Evolutionary conservation across 2,888 invertebrate genomes (phyloP).

Genomic region (Hyalella azteca): DNA sequence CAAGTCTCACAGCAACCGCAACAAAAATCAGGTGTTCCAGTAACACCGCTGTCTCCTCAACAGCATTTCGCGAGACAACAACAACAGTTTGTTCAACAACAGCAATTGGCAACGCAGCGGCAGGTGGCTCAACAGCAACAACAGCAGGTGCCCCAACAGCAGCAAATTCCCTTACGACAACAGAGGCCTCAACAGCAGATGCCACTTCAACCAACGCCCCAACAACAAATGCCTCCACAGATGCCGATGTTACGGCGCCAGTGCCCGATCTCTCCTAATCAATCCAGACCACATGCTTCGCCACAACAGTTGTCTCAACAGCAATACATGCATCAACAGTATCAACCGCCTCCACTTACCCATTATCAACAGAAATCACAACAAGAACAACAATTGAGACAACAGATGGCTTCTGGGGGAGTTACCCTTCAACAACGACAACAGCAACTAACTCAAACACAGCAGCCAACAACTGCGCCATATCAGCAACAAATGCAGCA

Average conservation of each 20-base stretch:
- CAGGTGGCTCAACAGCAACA: neutral
- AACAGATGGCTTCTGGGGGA: neutral
- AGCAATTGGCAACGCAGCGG: neutral
- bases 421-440: neutral
- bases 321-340: neutral
- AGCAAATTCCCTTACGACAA: neutral
- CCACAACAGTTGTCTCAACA: too few species aligned
- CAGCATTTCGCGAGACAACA: neutral
- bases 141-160: neutral
- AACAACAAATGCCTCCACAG: too few species aligned
- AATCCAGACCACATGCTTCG: too few species aligned
- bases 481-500: neutral
- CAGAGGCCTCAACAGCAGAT: neutral
- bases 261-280: too few species aligned
- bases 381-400: too few species aligned
- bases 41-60: neutral
- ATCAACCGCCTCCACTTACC: neutral
- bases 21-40: neutral
- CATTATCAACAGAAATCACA: constrained; percentile 10
- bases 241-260: too few species aligned
- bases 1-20: neutral
- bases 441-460: too few species aligned
- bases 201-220: too few species aligned
- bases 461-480: neutral
- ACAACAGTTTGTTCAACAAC: neutral